Evolutionary conservation across 35 echinoderm and acorn worm genomes (phyloP).

Genomic region (Hemicentrotus pulcherrimus): DNA sequence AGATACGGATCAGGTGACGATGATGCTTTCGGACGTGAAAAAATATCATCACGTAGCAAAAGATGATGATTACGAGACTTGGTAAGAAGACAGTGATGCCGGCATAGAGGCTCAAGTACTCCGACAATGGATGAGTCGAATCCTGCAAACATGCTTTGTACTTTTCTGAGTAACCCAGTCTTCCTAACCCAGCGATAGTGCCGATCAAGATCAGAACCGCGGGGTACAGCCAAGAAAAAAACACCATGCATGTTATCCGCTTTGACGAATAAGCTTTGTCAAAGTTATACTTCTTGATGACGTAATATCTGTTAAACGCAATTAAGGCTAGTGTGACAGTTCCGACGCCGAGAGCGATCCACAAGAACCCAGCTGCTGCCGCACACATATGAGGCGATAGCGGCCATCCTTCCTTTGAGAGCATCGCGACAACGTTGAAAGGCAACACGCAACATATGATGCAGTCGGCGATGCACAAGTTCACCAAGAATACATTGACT

Average conservation of each 20-base stretch:
- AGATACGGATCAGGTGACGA: constrained; percentile 25
- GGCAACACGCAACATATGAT: constrained; percentile 70
- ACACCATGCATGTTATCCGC: constrained; percentile 55
- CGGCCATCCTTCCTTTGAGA: constrained; percentile 52
- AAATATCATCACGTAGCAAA: constrained; percentile 75
- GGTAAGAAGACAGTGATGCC: constrained; percentile 58
- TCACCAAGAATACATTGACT: constrained; percentile 89
- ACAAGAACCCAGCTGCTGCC: constrained; percentile 41
- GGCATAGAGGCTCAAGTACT: constrained; percentile 68
- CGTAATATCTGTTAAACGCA: constrained; percentile 71
- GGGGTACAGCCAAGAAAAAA: constrained; percentile 68
- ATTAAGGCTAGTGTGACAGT: constrained; percentile 79
- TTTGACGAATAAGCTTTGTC: constrained; percentile 48
- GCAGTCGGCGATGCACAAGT: constrained; percentile 73
- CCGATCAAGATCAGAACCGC: constrained; percentile 59
- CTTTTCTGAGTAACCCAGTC: constrained; percentile 72
- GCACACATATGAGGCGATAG: constrained; percentile 62
- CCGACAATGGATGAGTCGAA: constrained; percentile 58
- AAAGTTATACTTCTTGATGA: constrained; percentile 61
- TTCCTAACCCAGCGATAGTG: constrained; percentile 62
- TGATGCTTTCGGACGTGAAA: constrained; percentile 61
- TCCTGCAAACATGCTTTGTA: constrained; percentile 77
- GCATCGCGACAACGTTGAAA: constrained; percentile 73
- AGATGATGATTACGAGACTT: constrained; percentile 70
- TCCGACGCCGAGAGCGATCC: constrained; percentile 71